Conservation (phyloP, 2,113 vertebrate species). For the Capra hircus region DNA sequence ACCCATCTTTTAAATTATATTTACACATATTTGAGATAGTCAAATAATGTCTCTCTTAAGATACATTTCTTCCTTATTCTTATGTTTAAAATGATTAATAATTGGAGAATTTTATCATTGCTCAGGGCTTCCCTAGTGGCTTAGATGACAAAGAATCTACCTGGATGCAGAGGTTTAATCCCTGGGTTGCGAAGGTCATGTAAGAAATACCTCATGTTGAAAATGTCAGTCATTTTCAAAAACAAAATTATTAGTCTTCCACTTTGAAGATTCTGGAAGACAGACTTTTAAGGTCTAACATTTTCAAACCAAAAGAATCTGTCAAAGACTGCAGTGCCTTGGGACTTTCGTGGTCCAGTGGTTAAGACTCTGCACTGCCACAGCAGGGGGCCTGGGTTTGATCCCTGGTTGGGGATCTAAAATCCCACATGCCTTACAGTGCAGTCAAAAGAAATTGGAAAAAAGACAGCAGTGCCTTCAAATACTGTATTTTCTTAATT, state of each 20-base stretch:
- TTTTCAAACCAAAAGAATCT: background rate
- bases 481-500: background rate
- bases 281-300: background rate
- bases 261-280: background rate
- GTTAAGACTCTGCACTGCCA: background rate
- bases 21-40: background rate
- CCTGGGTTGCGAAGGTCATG: background rate
- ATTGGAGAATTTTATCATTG: background rate
- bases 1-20: background rate
- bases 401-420: background rate
- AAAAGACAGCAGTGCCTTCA: background rate
- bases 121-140: background rate
- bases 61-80: background rate
- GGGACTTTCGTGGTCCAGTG: background rate
- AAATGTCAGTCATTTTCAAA: conserved; percentile 16
- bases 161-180: background rate
- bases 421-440: background rate
- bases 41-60: background rate
- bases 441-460: background rate
- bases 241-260: background rate
- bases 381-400: background rate
- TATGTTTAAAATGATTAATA: background rate
- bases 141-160: background rate
- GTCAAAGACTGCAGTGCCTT: background rate
- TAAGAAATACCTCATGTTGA: background rate